These are phyloP conservation scores for Dicaeum eximium DNA, from an alignment of 2,113 vertebrate genomes.

Conservation along the genomic window DNA sequence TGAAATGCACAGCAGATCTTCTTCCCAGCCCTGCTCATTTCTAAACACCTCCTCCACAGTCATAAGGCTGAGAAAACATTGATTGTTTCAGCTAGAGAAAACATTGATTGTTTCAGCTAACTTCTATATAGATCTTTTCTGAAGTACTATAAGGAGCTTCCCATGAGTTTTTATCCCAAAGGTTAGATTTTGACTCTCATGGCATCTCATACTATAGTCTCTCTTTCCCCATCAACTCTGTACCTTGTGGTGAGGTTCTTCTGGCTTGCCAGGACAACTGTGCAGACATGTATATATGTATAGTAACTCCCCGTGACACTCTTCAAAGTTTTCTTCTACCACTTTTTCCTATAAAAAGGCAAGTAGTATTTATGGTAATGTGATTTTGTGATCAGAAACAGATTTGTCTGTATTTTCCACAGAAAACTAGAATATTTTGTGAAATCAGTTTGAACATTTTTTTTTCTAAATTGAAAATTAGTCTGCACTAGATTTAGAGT, in stretches of 20 bases:
- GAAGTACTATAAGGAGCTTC: not conserved
- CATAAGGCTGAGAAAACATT: not conserved
- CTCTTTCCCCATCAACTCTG: not conserved
- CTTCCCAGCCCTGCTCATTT: not conserved
- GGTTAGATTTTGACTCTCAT: not conserved
- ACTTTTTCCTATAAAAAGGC: not conserved
- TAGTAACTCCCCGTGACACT: not conserved
- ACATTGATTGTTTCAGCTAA: not conserved
- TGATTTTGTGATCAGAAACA: not conserved
- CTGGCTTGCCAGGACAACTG: not conserved
- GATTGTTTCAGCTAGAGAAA: not conserved
- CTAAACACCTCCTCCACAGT: not conserved
- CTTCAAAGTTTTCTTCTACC: not conserved
- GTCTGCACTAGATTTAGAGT: not conserved
- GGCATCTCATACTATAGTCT: too few relatives aligned
- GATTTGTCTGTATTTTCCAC: not conserved
- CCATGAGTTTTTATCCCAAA: not conserved
- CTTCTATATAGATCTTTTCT: not conserved
- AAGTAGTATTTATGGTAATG: not conserved
- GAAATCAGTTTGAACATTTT: not conserved
- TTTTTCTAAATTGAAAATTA: not conserved
- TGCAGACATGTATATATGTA: not conserved
- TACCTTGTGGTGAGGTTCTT: not conserved
- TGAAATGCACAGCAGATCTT: not conserved
- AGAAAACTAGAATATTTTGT: not conserved